Evolutionary conservation across 2,113 vertebrate species (phyloP).

Genomic region (Grantiella picta): DNA sequence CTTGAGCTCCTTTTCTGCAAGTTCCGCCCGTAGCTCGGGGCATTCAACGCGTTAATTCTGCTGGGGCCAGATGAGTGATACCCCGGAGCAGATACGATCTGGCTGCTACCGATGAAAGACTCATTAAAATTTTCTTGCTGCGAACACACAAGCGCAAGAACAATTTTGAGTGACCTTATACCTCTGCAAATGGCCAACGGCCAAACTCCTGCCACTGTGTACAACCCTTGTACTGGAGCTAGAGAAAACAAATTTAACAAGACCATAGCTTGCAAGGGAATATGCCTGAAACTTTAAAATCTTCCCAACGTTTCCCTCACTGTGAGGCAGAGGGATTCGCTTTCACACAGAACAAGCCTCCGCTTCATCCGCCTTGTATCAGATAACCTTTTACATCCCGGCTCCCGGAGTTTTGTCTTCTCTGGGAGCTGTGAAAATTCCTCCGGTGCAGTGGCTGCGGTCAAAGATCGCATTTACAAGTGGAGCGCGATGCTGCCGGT

Average conservation of each 20-base stretch:
- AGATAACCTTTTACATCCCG: slow-evolving; percentile 61
- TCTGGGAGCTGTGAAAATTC: slow-evolving; percentile 58
- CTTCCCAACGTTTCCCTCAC: not conserved
- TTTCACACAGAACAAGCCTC: slow-evolving; percentile 38
- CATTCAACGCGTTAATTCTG: not conserved
- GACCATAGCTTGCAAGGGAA: not conserved
- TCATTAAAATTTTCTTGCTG: slow-evolving; percentile 48
- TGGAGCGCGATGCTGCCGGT: slow-evolving; percentile 40
- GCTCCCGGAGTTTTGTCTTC: slow-evolving; percentile 41
- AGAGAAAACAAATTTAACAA: slow-evolving; percentile 33
- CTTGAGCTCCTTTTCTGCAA: not conserved
- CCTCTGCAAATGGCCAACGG: not conserved
- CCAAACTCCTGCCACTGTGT: not conserved
- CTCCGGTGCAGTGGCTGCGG: slow-evolving; percentile 7
- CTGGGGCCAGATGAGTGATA: slow-evolving; percentile 34
- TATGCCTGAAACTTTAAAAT: not conserved
- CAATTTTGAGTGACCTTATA: slow-evolving; percentile 10
- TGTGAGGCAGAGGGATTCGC: not conserved
- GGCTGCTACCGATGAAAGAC: slow-evolving; percentile 6
- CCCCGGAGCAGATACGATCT: not conserved
- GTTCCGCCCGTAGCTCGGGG: not conserved
- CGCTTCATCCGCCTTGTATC: slow-evolving; percentile 20
- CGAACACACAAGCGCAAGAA: not conserved
- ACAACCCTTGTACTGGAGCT: not conserved
- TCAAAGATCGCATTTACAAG: slow-evolving; percentile 63